Percentiles rank a stretch among this genome's conserved stretches.
Conservation (phyloP, 2,888 invertebrate species). For the Noctua janthe region DNA sequence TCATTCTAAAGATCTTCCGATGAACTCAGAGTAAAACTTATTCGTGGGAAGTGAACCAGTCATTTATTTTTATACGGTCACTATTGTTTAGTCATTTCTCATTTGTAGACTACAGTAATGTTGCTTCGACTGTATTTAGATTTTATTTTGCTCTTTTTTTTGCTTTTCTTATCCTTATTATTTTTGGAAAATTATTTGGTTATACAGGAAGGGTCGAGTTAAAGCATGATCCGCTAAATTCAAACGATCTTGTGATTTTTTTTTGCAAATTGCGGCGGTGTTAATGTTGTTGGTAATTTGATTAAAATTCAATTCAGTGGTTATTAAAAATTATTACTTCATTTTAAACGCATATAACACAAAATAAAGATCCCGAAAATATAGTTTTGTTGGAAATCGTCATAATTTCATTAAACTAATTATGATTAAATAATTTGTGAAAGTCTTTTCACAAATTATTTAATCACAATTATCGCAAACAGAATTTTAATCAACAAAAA, state of each 20-base stretch:
- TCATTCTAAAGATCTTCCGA: slow-evolving; percentile 89
- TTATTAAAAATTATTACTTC: background rate
- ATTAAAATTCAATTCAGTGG: background rate
- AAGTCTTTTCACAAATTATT: background rate
- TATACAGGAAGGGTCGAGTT: background rate
- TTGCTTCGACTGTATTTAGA: slow-evolving; percentile 19
- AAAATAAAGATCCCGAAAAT: background rate
- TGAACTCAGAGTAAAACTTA: slow-evolving; percentile 88
- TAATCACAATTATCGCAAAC: background rate
- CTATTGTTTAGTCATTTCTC: slow-evolving; percentile 88
- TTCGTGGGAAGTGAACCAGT: slow-evolving; percentile 83
- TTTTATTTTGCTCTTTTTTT: background rate
- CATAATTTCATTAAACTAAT: background rate
- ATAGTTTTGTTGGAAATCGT: background rate
- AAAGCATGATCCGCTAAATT: background rate
- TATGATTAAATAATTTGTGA: too few species aligned
- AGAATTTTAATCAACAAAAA: background rate
- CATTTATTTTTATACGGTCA: slow-evolving; percentile 87
- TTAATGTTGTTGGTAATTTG: background rate
- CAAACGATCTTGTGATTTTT: background rate
- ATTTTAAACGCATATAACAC: background rate
- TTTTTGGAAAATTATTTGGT: background rate
- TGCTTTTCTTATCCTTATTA: too few species aligned
- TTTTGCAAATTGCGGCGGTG: background rate
- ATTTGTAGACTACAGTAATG: slow-evolving; percentile 71